Evolutionary conservation across 23 tunicate genomes (phyloP), one percentile per base, ranked within the genome.

Genomic region (Diplosoma virens): DNA sequence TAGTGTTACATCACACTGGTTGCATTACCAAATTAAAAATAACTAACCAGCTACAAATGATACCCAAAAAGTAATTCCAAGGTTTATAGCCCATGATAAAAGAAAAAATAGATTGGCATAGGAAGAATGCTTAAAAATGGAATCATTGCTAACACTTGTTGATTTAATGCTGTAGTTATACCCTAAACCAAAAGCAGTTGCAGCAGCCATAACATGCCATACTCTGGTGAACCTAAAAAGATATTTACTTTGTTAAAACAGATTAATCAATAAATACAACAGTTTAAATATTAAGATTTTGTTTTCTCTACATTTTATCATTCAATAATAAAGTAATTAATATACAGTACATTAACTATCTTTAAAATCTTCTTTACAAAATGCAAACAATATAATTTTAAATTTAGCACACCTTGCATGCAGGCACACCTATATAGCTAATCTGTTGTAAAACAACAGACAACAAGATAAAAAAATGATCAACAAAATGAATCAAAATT

Each of bases 41-140:
- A n/a, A n/a, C n/a, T n/a, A n/a, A 87, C 95, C 95, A 81, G 95
- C 87, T 23, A 81, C 78, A 67, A 81, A 87, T 6, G 95, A 53
- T 32, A 87, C 82, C 95, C 95, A 87, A 11, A 68, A 21, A 5
- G 79, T 81, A 1, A 87, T 33, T 27, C 95, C 95, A 68, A 87
- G 28, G 79, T 87, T 81, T 27, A 87, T 28, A 1, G 69, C 83
- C 66, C 76, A 75, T 20, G 83, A 63, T 1, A 75, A 24, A 1
- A 83, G 36, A 50, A 83, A 83, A 7, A 50, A 7, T 60, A 72
- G 2, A 22, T 58, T 84, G 59, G 47, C 48, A 25, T 66, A 66
- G 56, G 66, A 31, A 32, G 77, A 35, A 29, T 54, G 11, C 1
- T 81, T 48, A 54, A 77, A 84, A 4, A 78, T 33, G 6, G 61